Evolutionary conservation across 2,888 invertebrate genomes (phyloP).

Genomic region (Acrobasis repandana): DNA sequence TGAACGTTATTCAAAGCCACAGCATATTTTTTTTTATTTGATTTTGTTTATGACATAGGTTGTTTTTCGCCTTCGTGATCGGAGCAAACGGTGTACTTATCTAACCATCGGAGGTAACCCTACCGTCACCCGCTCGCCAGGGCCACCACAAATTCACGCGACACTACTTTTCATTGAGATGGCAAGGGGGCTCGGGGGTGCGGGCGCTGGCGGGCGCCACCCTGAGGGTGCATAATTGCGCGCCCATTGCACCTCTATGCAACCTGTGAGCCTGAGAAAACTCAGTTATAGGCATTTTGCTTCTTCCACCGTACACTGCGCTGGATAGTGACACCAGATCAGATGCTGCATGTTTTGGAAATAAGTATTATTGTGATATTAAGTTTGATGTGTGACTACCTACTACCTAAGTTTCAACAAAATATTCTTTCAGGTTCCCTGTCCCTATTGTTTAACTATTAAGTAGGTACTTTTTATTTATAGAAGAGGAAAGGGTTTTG

Average conservation of each 20-base stretch:
- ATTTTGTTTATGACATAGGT: too few relatives aligned
- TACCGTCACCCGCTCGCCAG: conserved; percentile 28
- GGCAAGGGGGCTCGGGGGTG: conserved; percentile 32
- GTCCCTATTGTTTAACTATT: too few relatives aligned
- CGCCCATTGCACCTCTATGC: conserved; percentile 50
- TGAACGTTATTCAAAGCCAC: too few relatives aligned
- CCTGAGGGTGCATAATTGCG: conserved; percentile 61
- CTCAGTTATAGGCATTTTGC: conserved; percentile 60
- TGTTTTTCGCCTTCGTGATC: too few relatives aligned
- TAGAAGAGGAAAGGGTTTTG: too few relatives aligned
- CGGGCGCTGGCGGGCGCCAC: conserved; percentile 29
- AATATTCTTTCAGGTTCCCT: too few relatives aligned
- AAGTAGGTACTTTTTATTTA: too few relatives aligned
- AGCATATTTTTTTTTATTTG: too few relatives aligned
- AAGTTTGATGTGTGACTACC: too few relatives aligned
- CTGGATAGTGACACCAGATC: conserved; percentile 18
- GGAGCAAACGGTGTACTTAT: not conserved
- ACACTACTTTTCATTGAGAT: conserved; percentile 62
- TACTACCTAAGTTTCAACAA: too few relatives aligned
- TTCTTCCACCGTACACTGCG: conserved; percentile 40
- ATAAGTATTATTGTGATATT: not conserved
- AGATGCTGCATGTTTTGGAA: not conserved
- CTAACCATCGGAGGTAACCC: conserved; percentile 1
- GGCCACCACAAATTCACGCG: conserved; percentile 54
- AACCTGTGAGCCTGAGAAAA: conserved; percentile 47